A percentile compares a stretch with the other conserved stretches of the same genome.
These are phyloP conservation scores for Leucania comma DNA, from an alignment of 2,888 invertebrate species.

Conservation along the genomic window DNA sequence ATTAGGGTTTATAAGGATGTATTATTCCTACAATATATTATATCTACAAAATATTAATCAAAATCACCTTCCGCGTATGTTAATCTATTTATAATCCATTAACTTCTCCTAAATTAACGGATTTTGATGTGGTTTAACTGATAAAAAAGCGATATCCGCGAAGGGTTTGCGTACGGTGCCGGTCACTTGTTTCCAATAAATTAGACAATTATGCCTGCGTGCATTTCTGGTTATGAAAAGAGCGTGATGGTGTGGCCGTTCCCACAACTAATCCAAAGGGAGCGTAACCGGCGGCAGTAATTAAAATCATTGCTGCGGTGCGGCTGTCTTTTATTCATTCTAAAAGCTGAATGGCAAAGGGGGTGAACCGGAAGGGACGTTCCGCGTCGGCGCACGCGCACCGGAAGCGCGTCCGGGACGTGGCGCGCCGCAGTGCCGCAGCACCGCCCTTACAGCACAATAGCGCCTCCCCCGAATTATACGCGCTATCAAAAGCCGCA, in stretches of 20 bases:
- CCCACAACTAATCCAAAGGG: conserved; percentile 70
- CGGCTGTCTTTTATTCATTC: conserved; percentile 76
- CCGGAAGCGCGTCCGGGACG: conserved; percentile 90
- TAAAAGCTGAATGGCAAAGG: conserved; percentile 80
- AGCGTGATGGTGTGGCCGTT: conserved; percentile 48
- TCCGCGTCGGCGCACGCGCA: conserved; percentile 85
- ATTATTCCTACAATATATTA: too few species aligned
- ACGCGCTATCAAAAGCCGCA: conserved; percentile 60
- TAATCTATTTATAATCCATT: too few species aligned
- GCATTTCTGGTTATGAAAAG: neutral
- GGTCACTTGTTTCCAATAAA: conserved; percentile 4
- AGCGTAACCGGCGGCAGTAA: conserved; percentile 66
- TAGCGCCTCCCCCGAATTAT: conserved; percentile 73
- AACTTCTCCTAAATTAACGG: too few species aligned
- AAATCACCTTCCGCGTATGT: too few species aligned
- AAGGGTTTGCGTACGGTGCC: too few species aligned
- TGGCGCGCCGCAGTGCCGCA: conserved; percentile 81
- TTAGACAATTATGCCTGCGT: neutral
- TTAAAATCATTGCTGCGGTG: conserved; percentile 71
- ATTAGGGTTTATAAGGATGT: too few species aligned
- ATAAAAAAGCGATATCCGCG: too few species aligned
- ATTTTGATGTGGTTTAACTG: too few species aligned
- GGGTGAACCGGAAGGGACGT: conserved; percentile 88
- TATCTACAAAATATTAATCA: too few species aligned
- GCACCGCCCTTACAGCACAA: conserved; percentile 70